Percentiles rank a stretch among this genome's conserved stretches.
phyloP scores from a whole-genome alignment of 37 sponge, comb jelly and placozoan genomes.

The Bolinopsis microptera region DNA sequence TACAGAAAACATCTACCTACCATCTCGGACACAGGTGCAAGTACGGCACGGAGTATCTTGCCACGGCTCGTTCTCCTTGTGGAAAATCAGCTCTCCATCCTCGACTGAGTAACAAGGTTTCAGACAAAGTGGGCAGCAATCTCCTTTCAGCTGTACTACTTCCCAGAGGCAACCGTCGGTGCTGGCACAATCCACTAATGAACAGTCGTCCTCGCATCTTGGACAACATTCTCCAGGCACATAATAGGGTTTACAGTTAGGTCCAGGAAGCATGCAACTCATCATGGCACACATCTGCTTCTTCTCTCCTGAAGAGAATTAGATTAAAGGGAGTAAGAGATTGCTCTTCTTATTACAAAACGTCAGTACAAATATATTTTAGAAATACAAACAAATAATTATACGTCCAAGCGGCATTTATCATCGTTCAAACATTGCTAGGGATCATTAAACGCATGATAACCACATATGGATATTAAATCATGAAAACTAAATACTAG shows the following conservation, averaged over 20 bases:
- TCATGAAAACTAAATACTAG: too few species aligned
- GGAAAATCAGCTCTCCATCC: background rate
- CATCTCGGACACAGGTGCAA: background rate
- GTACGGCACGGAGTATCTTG: background rate
- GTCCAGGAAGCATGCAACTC: background rate
- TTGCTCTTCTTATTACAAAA: too few species aligned
- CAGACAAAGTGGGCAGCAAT: background rate
- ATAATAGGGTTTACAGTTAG: background rate
- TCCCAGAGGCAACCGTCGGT: background rate
- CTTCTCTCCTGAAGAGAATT: background rate
- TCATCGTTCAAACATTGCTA: too few species aligned
- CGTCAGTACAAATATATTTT: background rate
- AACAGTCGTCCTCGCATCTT: background rate
- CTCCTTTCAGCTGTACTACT: background rate
- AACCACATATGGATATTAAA: too few species aligned
- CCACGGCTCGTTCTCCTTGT: background rate
- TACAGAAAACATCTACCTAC: too few species aligned
- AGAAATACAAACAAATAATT: background rate
- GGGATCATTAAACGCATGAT: too few species aligned
- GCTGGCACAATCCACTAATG: background rate
- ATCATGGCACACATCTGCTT: background rate
- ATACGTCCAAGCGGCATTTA: too few species aligned
- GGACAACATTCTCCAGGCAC: background rate
- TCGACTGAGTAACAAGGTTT: background rate
- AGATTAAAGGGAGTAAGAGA: too few species aligned